Evolutionary conservation across 2,113 vertebrate species (phyloP), one percentile per base, ranked within the genome.

Genomic region (Probosciger aterrimus): DNA sequence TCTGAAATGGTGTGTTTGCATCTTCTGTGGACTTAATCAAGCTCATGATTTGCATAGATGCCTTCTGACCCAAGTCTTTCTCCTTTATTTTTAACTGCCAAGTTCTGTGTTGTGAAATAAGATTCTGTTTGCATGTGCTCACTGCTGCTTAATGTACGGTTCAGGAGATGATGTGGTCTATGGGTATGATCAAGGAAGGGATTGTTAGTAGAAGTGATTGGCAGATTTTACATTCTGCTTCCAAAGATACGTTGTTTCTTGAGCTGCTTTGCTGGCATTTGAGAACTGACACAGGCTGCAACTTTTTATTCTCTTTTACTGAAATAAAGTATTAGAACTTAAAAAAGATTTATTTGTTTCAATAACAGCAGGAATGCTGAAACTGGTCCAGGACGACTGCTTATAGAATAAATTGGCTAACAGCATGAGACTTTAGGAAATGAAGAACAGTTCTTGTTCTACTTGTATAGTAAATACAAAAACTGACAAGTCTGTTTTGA

Each of bases 341-440:
- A 4, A 86, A 86, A 73, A 91, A 91, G 39, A 90, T 78, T 49
- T 80, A 82, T 91, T 94, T 93, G 50, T 94, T 97, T 93, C 80
- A 80, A 4, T 85, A 89, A 47, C 59, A 77, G 63, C 0, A 90
- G 82, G 43, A 95, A 79, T 76, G 25, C 77, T 95, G 88, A 92
- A 90, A 62, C 16, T 78, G 33, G n/a, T 86, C 75, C 73, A 86
- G 68, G 57, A 49, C 37, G 77, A 84, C 55, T 90, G 73, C 55
- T 52, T 92, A 91, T 86, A 67, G 73, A 92, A 79, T 71, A 82
- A 90, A 74, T 80, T 86, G 47, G 27, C 69, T 82, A 49, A 44
- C 10, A 14, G 57, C 37, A 18, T 73, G 83, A 55, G 46, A 82
- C 69, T 94, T 82, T 3, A 67, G 62, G 87, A 94, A 95, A 82